A percentile compares a stretch with the other conserved stretches of the same genome.
These are phyloP conservation scores for Brachypodius melanocephalos DNA, from an alignment of 2,113 vertebrate genomes.

Conservation along the genomic window DNA sequence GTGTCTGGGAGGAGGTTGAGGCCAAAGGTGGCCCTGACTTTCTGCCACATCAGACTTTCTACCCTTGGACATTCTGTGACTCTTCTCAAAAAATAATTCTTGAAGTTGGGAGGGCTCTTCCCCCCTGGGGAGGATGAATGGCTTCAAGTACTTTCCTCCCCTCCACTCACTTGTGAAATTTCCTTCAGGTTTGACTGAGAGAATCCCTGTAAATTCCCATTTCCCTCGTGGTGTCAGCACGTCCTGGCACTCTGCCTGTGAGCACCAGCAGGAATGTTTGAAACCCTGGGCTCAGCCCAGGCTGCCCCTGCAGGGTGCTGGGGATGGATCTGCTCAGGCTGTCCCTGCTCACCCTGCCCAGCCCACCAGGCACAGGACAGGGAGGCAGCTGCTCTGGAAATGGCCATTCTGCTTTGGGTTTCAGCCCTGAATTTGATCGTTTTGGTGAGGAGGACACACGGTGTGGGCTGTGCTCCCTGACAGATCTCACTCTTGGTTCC, in stretches of 20 bases:
- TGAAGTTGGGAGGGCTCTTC: not conserved
- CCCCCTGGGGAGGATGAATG: not conserved
- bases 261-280: not conserved
- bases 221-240: constrained; percentile 9
- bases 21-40: not conserved
- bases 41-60: not conserved
- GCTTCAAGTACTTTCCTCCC: not conserved
- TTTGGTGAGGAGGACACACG: fast-evolving
- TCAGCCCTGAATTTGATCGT: fast-evolving
- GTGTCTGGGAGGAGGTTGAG: not conserved
- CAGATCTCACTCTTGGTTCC: fast-evolving
- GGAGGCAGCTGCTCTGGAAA: not conserved
- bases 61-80: not conserved
- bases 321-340: not conserved
- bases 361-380: fast-evolving
- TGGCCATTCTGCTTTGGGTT: not conserved
- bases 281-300: not conserved
- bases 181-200: constrained; percentile 46
- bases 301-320: not conserved
- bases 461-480: not conserved
- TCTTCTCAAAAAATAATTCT: not conserved
- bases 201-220: constrained; percentile 5
- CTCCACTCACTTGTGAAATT: not conserved
- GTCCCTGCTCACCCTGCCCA: not conserved
- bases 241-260: not conserved